Evolutionary conservation across 1,140 invertebrate genomes (phyloP), one percentile per base, ranked within the genome.

Genomic region (Lysiphlebus fabarum): DNA sequence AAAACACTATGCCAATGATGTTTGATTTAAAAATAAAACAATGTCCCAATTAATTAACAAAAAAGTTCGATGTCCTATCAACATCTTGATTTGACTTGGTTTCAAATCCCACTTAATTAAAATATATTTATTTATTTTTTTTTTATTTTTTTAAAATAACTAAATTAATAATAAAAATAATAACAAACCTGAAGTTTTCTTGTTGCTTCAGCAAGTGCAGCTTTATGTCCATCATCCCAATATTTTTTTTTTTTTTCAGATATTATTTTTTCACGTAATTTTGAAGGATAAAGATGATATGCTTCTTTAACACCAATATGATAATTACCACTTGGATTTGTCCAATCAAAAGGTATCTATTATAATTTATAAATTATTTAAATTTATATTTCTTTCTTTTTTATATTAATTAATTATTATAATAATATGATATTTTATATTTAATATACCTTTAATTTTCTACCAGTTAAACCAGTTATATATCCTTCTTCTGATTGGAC

Each of bases 161-260:
- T 55, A 57, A 37, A 53, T 53, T 53, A 38, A 34, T 10, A n/a
- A 59, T 7, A 53, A 63, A 5, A 64, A 43, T 34, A 34, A 49
- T 17, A 12, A 57, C 7, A 7, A 42, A 80, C 81, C 74, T 90
- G 86, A 57, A 95, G 74, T 65, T 88, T 82, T 67, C 89, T 83
- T 42, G 80, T 85, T 11, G 88, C 87, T 67, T 91, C 86, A n/a
- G 93, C 92, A 7, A 90, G 72, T 4, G 87, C 83, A 40, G 80
- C 77, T 74, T 95, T 92, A 58, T 97, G 90, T 12, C 82, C 78
- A 42, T 89, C 85, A 75, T 96, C 91, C 93, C 94, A 98, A 9
- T 83, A 69, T 67, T 90, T 89, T 68, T 93, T 89, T 67, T 93
- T 93, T 10, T 88, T 82, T 63, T 94, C 89, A 59, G 88, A 88